Evolutionary conservation across 2,113 vertebrate genomes (phyloP).

Genomic region (Nematolebias whitei): DNA sequence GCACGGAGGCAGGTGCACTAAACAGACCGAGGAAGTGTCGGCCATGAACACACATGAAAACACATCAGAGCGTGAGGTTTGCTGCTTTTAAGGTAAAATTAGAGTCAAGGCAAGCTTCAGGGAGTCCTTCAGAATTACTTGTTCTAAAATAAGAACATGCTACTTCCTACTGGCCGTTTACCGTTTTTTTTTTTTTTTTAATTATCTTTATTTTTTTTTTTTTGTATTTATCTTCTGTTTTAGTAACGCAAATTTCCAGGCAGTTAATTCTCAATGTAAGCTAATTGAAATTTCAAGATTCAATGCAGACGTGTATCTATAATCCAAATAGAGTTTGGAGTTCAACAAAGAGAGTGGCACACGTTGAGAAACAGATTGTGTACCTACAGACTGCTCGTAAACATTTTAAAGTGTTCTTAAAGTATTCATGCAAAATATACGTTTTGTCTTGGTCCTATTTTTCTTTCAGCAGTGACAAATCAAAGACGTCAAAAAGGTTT

Average conservation of each 20-base stretch:
- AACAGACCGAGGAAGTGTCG: slow-evolving; percentile 6
- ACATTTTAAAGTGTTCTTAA: neutral
- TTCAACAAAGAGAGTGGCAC: too few species aligned
- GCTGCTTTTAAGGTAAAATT: neutral
- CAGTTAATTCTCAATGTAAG: neutral
- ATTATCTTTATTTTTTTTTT: neutral
- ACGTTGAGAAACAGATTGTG: too few species aligned
- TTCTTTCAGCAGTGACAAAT: neutral
- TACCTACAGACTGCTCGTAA: neutral
- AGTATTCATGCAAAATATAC: neutral
- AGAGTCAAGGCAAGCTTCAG: neutral
- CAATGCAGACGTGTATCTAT: too few species aligned
- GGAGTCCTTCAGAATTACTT: slow-evolving; percentile 4
- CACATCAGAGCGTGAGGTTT: slow-evolving; percentile 27
- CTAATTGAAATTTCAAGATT: neutral
- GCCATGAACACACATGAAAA: slow-evolving; percentile 21
- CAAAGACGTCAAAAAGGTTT: too few species aligned
- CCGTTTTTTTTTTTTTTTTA: neutral
- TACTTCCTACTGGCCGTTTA: neutral
- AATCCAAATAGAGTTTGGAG: too few species aligned
- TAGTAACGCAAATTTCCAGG: neutral
- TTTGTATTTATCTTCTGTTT: neutral
- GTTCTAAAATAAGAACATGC: neutral
- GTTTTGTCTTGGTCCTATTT: neutral
- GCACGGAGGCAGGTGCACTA: slow-evolving; percentile 42